Evolutionary conservation across 1,140 invertebrate genomes (phyloP), one percentile per base, ranked within the genome.

Genomic region (Brachionus manjavacas): DNA sequence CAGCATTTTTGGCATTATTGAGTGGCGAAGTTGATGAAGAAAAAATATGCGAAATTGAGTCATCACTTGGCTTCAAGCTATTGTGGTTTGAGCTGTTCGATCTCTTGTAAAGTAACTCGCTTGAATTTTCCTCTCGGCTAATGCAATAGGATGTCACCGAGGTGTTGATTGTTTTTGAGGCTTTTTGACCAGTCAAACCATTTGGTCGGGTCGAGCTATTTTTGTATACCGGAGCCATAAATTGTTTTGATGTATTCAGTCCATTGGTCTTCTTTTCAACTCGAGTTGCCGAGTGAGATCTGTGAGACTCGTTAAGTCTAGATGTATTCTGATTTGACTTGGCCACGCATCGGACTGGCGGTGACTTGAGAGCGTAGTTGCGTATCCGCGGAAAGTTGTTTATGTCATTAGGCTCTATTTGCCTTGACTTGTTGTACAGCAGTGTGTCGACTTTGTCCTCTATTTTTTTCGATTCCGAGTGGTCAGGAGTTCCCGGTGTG

Each of bases 351-450:
- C 14, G 3, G 23, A 76, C 12, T 12, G 39, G 72, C 25, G 72
- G 72, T 14, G 72, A 76, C 16, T 76, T 76, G 4, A 76, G 25
- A 25, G 72, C 20, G 11, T 49, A 76, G 20, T 76, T 76, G 46
- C 79, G 20, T n/a, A 81, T 81, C 52, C 52, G 55, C 7, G 79
- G 79, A 60, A 60, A 64, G 6, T 81, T 64, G n/a, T 80, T 66
- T 25, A 81, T 28, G 25, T 60, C 52, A 60, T 60, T 81, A 2
- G 79, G 64, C n/a, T 68, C 64, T 20, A 64, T 81, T 64, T 81
- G 16, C 35, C 52, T 81, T 39, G 79, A 81, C 25, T 81, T 81
- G 20, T 81, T 81, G 20, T 64, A 60, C 25, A 81, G 39, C 35
- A 41, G 39, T 25, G 79, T 41, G 14, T 81, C 52, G 4, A 81